Base-by-base conservation (phyloP, 2,888 invertebrate genomes). In the Latrodectus hesperus region DNA sequence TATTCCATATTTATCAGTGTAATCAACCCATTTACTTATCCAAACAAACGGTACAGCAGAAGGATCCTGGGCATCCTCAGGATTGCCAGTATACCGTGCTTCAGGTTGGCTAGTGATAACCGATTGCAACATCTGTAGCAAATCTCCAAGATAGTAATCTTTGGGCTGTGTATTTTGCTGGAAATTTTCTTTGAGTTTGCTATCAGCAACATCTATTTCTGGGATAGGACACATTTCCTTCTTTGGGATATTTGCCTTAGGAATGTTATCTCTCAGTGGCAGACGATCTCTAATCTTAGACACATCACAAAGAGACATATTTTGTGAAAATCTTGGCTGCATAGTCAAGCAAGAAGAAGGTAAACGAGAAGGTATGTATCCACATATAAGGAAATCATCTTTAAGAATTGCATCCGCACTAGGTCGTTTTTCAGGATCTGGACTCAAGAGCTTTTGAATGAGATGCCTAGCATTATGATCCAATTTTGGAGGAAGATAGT, bases 21-120 rank as follows among this genome's bases (percentile, higher is more conserved):
- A 99, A 93, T 99, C 99, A 14, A 99, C 99, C 99, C 99, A 99
- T 93, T 99, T 99, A 91, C 97, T 96, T 89, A 99, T 95, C 99
- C 99, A 99, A 90, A 98, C 95, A 82, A 99, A 94, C 0, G 99
- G 99, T 91, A 97, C 96, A 0, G 97, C 96, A 9, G 96, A 97
- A 4, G 99, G 99, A 93, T 99, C 98, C 89, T 97, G 96, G 92
- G 96, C 95, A 91, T 99, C 98, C 92, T 98, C 98, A 91, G 94
- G 93, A 9, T 82, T 64, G 9, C 78, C 83, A 9, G 64, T 83
- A n/a, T 68, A 88, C 10, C 64, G 52, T 6, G 49, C 26, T 49
- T 82, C 87, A 9, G 87, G 76, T 4, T 77, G n/a, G 16, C 68
- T 55, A 4, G 26, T 53, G 16, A 73, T 51, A 16, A 82, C 77